A percentile compares a stretch with the other conserved stretches of the same genome.
Evolutionary conservation across 2,113 vertebrate species (phyloP).

Genomic region (Girardinichthys multiradiatus): DNA sequence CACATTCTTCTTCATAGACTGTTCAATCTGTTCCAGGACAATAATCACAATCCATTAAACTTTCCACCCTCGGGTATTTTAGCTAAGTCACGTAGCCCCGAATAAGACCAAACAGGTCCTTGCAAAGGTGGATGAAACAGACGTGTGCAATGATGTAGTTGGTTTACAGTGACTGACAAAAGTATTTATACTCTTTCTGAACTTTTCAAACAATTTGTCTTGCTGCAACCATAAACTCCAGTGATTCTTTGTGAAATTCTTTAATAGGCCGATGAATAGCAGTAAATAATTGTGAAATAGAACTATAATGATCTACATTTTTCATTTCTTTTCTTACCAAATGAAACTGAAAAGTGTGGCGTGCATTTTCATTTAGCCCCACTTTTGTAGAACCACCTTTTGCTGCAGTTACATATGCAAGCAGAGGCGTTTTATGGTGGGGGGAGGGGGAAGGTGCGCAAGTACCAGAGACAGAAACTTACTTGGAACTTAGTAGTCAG

Average conservation of each 20-base stretch:
- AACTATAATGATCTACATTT: background rate
- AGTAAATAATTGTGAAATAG: background rate
- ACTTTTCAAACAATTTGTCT: background rate
- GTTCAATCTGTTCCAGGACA: slow-evolving; percentile 93
- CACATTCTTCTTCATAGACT: slow-evolving; percentile 84
- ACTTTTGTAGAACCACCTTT: background rate
- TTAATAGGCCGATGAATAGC: background rate
- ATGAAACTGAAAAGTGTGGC: background rate
- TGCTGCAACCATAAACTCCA: background rate
- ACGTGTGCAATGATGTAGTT: slow-evolving; percentile 46
- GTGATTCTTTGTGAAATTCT: background rate
- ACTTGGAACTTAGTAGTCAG: no score
- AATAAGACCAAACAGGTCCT: slow-evolving; percentile 57
- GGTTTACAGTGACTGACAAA: slow-evolving; percentile 24
- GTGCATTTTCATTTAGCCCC: background rate
- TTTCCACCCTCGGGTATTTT: slow-evolving; percentile 88
- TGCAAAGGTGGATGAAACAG: slow-evolving; percentile 64
- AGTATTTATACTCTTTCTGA: slow-evolving; percentile 5
- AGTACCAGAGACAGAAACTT: no score
- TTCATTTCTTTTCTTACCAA: background rate
- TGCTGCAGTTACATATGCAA: no score
- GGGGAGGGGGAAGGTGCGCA: no score
- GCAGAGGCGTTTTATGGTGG: no score
- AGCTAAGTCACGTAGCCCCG: slow-evolving; percentile 72
- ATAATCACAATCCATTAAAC: slow-evolving; percentile 91